These are phyloP conservation scores for Apamea sordens DNA, from an alignment of 2,888 invertebrate genomes.

Conservation along the genomic window DNA sequence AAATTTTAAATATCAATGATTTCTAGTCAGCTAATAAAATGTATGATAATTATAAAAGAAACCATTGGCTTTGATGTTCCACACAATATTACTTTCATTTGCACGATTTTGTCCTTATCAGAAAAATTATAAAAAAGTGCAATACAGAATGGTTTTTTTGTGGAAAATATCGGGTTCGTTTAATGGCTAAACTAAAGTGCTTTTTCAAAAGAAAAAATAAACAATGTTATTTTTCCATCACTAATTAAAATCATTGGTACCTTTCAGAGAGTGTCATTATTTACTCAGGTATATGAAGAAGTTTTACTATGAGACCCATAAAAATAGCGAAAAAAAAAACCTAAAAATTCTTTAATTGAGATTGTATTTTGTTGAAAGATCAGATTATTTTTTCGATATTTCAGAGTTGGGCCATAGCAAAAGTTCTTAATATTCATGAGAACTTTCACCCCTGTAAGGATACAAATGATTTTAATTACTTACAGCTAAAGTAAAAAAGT, in stretches of 20 bases:
- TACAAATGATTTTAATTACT: conserved; percentile 6
- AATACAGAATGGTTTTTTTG: background rate
- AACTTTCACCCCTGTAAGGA: background rate
- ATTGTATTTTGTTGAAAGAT: background rate
- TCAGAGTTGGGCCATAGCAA: background rate
- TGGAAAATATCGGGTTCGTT: too few species aligned
- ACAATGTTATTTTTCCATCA: too few species aligned
- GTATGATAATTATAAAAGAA: background rate
- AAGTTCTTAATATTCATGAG: conserved; percentile 10
- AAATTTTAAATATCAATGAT: background rate
- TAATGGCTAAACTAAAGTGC: background rate
- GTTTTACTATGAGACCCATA: background rate
- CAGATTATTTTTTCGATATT: background rate
- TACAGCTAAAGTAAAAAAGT: too few species aligned
- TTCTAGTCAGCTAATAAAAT: background rate
- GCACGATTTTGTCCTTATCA: background rate
- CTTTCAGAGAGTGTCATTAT: background rate
- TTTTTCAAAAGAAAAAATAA: too few species aligned
- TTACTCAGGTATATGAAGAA: conserved; percentile 2
- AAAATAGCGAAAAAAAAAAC: background rate
- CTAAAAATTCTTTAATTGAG: too few species aligned
- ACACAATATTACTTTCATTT: background rate
- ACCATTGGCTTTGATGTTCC: background rate
- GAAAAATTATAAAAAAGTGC: background rate
- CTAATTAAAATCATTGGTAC: conserved; percentile 1